These are phyloP conservation scores for Balaenoptera acutorostrata DNA, from an alignment of 2,113 vertebrate genomes.

Conservation along the genomic window DNA sequence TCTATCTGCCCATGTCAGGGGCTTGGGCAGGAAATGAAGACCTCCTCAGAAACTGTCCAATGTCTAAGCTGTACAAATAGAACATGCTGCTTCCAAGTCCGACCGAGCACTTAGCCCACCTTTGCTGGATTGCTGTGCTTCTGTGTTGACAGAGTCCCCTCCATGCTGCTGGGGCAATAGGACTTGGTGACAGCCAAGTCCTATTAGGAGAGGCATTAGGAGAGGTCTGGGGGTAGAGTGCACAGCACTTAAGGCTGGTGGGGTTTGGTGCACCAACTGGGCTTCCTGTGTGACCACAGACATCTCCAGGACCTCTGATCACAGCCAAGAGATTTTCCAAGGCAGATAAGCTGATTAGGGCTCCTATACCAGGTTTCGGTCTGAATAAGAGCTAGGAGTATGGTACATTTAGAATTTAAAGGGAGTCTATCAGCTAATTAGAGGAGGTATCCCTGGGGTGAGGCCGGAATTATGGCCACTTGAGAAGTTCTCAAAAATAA, in stretches of 20 bases:
- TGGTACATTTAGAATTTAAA: not conserved
- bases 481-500: conserved; percentile 41
- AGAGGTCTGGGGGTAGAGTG: not conserved
- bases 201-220: not conserved
- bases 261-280: not conserved
- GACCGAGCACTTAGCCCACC: not conserved
- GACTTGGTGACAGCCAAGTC: not conserved
- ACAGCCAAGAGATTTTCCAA: not conserved
- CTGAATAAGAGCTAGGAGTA: not conserved
- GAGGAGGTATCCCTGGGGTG: not conserved
- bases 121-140: not conserved
- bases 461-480: not conserved
- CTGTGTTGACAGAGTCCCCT: not conserved
- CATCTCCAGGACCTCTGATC: not conserved
- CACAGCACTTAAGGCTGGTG: not conserved
- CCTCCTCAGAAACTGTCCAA: not conserved
- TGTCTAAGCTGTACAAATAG: not conserved
- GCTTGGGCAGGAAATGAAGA: not conserved
- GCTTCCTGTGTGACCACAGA: not conserved
- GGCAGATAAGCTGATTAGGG: not conserved
- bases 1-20: not conserved
- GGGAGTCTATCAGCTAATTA: not conserved
- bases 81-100: not conserved
- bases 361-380: not conserved
- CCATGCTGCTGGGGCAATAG: not conserved